Conservation (phyloP, 1,140 invertebrate species). For the Monomorium pharaonis region DNA sequence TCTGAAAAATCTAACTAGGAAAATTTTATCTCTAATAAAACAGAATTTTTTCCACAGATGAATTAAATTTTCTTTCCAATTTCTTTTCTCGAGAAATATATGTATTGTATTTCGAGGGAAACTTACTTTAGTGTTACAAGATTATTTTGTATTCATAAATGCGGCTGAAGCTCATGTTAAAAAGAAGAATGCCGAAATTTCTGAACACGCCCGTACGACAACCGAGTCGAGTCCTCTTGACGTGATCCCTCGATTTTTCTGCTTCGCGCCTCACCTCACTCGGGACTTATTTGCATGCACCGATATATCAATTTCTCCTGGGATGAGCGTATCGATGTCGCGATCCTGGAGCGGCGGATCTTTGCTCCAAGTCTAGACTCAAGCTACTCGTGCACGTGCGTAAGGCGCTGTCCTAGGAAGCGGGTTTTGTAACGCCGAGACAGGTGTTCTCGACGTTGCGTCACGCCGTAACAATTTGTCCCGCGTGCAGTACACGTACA, state of each 20-base stretch:
- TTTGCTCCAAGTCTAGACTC: conserved; percentile 44
- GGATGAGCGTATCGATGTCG: conserved; percentile 19
- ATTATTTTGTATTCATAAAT: background rate
- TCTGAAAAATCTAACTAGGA: too few species aligned
- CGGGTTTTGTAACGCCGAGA: conserved; percentile 72
- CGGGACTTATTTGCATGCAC: conserved; percentile 14
- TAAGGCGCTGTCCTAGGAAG: conserved; percentile 56
- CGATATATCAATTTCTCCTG: conserved; percentile 42
- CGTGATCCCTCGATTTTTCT: conserved; percentile 5
- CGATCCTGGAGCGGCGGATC: conserved; percentile 15
- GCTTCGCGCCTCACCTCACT: background rate
- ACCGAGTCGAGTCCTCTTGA: background rate
- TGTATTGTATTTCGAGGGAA: background rate
- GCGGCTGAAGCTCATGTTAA: background rate
- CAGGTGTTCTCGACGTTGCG: conserved; percentile 73
- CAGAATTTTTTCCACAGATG: background rate
- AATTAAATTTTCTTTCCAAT: background rate
- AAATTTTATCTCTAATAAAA: too few species aligned
- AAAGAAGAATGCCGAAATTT: background rate
- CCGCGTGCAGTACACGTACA: conserved; percentile 9
- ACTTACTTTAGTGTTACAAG: background rate
- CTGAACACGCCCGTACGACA: background rate
- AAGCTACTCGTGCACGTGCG: background rate
- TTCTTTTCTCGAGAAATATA: too few species aligned
- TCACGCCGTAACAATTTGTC: conserved; percentile 70